Evolutionary conservation across 2,113 vertebrate species (phyloP), one percentile per base, ranked within the genome.

Genomic region (Nannobrachium achirus): DNA sequence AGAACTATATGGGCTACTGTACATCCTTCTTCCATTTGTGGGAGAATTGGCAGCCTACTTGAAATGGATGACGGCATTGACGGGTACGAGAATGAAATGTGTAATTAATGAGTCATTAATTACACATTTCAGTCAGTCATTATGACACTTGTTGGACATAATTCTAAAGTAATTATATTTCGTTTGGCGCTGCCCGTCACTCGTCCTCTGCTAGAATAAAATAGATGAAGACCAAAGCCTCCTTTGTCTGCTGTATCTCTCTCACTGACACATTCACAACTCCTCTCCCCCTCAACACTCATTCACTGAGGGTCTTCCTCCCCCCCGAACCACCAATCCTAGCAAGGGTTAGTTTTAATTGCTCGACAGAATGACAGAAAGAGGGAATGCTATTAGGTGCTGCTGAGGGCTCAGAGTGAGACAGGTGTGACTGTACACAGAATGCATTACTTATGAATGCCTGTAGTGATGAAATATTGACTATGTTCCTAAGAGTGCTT

Each of bases 381-480:
- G 65, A 62, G 66, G 73, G 41, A 62, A 70, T 42, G 57, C 52
- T 57, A n/a, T n/a, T n/a, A 68, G 71, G 52, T 66, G 48, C 40
- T 66, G 48, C 40, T 25, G 49, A 42, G 41, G 19, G 59, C 59
- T 69, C 11, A 15, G 10, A 66, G 69, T 41, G 61, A 63, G 49
- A 80, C 74, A 70, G 44, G 64, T 78, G 69, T 68, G 78, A 74
- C 68, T 7, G 11, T 71, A 61, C 78, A 75, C 55, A 33, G 56
- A 68, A 78, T 62, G 63, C 62, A 76, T 84, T 75, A 84, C 66
- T 84, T 86, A 76, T 71, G 57, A 59, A 79, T 73, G 66, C 56
- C 58, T 52, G 7, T 20, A 25, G 55, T 66, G 64, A 64, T 72
- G 16, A 53, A 62, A 79, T 71, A 76, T 73, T 70, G 42, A 81